phyloP scores from a whole-genome alignment of 2,113 vertebrate species.

The Thamnaconus septentrionalis region DNA sequence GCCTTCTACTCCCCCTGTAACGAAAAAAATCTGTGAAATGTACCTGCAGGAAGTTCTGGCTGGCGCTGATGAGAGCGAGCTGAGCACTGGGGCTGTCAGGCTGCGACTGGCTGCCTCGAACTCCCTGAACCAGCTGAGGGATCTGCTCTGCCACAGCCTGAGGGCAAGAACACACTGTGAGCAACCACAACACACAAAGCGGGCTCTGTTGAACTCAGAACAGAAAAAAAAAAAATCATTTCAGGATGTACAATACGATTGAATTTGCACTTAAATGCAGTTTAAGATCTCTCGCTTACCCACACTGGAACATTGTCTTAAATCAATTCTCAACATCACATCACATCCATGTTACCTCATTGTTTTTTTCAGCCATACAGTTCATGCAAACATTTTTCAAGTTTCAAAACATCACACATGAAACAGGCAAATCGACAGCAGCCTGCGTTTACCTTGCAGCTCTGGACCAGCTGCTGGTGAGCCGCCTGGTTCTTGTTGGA shows the following conservation, averaged over 20 bases:
- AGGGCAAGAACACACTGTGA: conserved; percentile 36
- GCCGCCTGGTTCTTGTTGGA: conserved; percentile 89
- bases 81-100: conserved; percentile 94
- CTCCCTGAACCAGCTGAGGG: conserved; percentile 93
- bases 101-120: conserved; percentile 92
- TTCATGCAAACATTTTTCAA: too few species aligned
- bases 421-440: too few species aligned
- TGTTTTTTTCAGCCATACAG: too few species aligned
- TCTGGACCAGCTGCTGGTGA: conserved; percentile 92
- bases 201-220: not conserved
- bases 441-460: conserved; percentile 87
- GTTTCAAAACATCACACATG: too few species aligned
- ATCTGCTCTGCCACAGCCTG: conserved; percentile 96
- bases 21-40: not conserved
- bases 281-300: too few species aligned
- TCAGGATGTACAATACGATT: too few species aligned
- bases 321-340: too few species aligned
- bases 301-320: too few species aligned
- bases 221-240: too few species aligned
- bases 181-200: conserved; percentile 4
- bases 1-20: too few species aligned
- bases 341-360: too few species aligned
- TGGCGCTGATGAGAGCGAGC: conserved; percentile 91
- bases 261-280: too few species aligned
- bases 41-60: conserved; percentile 97